Evolutionary conservation across 2,113 vertebrate genomes (phyloP), one percentile per base, ranked within the genome.

Genomic region (Gadus macrocephalus): DNA sequence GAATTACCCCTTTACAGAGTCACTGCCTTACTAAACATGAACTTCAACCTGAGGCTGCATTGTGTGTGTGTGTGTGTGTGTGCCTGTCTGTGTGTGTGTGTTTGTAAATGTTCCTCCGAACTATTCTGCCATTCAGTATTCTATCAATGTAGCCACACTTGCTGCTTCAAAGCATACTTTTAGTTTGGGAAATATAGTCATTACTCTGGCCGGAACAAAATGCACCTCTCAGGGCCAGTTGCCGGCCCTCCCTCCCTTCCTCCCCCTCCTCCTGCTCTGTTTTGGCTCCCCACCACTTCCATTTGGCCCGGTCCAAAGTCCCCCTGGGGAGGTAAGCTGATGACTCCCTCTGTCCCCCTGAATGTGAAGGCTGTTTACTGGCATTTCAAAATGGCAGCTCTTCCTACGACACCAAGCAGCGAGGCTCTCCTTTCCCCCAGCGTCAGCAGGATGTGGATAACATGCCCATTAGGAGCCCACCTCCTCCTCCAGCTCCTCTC

Each of bases 361-460:
- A 72, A 68, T 81, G 80, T 65, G 76, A 77, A 69, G 70, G 68
- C 70, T 81, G 78, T 85, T 82, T 71, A 64, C 70, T 77, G 42
- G 28, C 20, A 22, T 74, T 83, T 76, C 71, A 85, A 85, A 62
- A 12, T 4, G 31, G 62, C 25, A 58, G 58, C 83, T 74, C 28
- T 4, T 69, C 72, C 42, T 69, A 42, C 63, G 71, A 74, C 79
- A 70, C 70, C 73, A 62, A 62, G 73, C 76, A 69, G 73, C 66
- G 69, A 59, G 74, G 73, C 62, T 3, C 16, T 66, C 61, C 2
- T 66, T 68, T 62, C 55, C 55, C 61, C 27, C 68, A 55, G 25
- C 70, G 76, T 82, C 70, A 20, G 49, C 82, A 92, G 89, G 85
- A 91, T 88, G 81, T 76, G 75, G 80, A 83, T 82, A 88, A 90